Evolutionary conservation across 2,888 invertebrate genomes (phyloP).

Genomic region (Cantharis rufa): DNA sequence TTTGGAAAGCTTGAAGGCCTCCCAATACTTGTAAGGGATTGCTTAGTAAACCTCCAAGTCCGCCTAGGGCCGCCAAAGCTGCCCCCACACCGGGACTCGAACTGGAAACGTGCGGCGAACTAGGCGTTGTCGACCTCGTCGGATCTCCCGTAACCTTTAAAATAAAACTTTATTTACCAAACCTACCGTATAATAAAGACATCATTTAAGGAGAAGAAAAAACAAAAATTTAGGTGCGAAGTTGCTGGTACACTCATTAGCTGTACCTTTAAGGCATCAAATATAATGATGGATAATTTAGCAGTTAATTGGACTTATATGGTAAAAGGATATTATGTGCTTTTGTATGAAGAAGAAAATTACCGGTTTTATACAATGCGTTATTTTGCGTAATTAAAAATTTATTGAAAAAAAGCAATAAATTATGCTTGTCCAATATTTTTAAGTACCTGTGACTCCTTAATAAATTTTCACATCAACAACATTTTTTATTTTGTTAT

Average conservation of each 20-base stretch:
- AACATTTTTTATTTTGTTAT: neutral
- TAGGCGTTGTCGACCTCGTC: slow-evolving; percentile 47
- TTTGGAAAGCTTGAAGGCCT: slow-evolving; percentile 61
- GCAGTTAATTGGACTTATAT: slow-evolving; percentile 39
- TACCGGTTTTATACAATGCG: slow-evolving; percentile 14
- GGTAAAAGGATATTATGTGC: slow-evolving; percentile 11
- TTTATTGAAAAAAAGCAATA: slow-evolving; percentile 6
- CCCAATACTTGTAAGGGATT: slow-evolving; percentile 53
- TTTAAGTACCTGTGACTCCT: neutral
- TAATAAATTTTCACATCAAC: neutral
- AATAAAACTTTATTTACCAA: neutral
- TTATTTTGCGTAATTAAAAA: slow-evolving; percentile 15
- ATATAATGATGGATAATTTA: slow-evolving; percentile 35
- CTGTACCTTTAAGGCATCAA: slow-evolving; percentile 5
- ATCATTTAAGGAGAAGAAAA: slow-evolving; percentile 6
- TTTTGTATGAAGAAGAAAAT: slow-evolving; percentile 12
- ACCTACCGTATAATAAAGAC: slow-evolving; percentile 7
- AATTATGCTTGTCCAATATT: slow-evolving; percentile 7
- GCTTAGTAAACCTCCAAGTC: slow-evolving; percentile 52
- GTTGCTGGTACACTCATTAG: slow-evolving; percentile 10
- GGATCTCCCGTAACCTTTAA: slow-evolving; percentile 52
- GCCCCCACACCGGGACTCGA: slow-evolving; percentile 52
- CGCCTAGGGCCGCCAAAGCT: slow-evolving; percentile 58
- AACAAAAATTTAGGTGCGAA: slow-evolving; percentile 14
- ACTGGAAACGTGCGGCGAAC: slow-evolving; percentile 51